Percentiles rank a stretch among this genome's conserved stretches.
phyloP scores from a whole-genome alignment of 2,888 invertebrate genomes.

The Pollenia labialis region DNA sequence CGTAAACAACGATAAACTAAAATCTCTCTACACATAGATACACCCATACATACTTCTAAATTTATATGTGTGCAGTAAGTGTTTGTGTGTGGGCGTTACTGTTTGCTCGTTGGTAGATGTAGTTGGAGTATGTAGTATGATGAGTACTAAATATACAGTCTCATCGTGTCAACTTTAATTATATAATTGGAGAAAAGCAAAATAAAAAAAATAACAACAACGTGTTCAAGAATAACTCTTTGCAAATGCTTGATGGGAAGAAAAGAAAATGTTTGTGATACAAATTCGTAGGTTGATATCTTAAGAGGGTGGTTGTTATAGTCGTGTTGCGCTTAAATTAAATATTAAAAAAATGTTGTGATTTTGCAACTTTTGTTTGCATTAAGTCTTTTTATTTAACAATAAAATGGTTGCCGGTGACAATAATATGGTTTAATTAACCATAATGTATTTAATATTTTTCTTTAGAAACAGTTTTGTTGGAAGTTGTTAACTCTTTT shows the following conservation, averaged over 20 bases:
- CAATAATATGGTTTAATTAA: too few species aligned
- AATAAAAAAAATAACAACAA: slow-evolving; percentile 71
- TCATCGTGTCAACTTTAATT: slow-evolving; percentile 63
- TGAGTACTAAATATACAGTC: neutral
- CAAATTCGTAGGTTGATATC: neutral
- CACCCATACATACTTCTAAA: slow-evolving; percentile 1
- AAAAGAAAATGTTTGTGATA: neutral
- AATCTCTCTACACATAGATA: slow-evolving; percentile 11
- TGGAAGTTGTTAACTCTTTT: too few species aligned
- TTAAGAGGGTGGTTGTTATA: too few species aligned
- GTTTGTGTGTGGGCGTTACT: neutral
- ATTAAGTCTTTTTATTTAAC: too few species aligned
- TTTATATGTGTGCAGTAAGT: slow-evolving; percentile 19
- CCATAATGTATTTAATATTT: too few species aligned
- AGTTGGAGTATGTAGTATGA: neutral
- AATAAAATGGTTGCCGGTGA: too few species aligned
- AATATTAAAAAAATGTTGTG: too few species aligned
- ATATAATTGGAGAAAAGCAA: slow-evolving; percentile 67
- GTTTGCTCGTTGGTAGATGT: neutral
- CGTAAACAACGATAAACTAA: slow-evolving; percentile 61
- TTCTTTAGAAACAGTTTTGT: too few species aligned
- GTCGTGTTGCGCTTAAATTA: too few species aligned
- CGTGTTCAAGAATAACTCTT: slow-evolving; percentile 29
- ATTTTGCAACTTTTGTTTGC: too few species aligned
- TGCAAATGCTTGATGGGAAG: neutral